Evolutionary conservation across 1,140 invertebrate species (phyloP), one percentile per base, ranked within the genome.

Genomic region (Sesamia nonagrioides): DNA sequence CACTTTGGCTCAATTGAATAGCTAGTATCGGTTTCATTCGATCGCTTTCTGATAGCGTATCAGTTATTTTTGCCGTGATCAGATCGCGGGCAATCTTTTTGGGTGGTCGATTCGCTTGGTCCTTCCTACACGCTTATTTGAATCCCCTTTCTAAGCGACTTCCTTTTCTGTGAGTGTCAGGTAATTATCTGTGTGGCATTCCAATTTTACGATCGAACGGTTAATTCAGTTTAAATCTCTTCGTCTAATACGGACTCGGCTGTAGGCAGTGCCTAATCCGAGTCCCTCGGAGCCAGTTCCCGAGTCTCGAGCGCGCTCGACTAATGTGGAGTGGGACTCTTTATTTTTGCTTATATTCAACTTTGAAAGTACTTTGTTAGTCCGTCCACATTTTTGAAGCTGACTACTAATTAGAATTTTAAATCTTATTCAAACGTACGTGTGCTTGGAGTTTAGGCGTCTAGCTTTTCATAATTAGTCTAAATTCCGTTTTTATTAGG

Each of bases 121-220:
- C 91, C 91, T 91, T 89, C 91, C 79, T 87, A 83, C 82, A 92
- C 93, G 91, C 87, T 93, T 94, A 93, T 94, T 94, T 93, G 92
- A 94, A 94, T 94, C 91, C 89, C 85, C 84, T 90, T 92, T 89
- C 89, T 90, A 86, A 89, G 86, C 84, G 89, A 89, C 89, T 93
- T 94, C 91, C 91, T 94, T 90, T 92, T 92, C 93, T 95, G 93
- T 95, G 91, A 94, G 92, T 95, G 93, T 95, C 93, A 95, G 93
- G 92, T 95, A 95, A 95, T 95, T 95, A 95, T 95, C 93, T 95
- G 89, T 94, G 93, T 93, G 93, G 92, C 92, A 92, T 95, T 94
- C 92, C 93, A 95, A 94, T 95, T 95, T 95, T 95, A 92, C 93
- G 92, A 94, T 94, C 91, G 92, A 95, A 94, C 87, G 92, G 92